These are phyloP conservation scores for Lipotes vexillifer DNA, from an alignment of 2,113 vertebrate genomes.

Conservation along the genomic window DNA sequence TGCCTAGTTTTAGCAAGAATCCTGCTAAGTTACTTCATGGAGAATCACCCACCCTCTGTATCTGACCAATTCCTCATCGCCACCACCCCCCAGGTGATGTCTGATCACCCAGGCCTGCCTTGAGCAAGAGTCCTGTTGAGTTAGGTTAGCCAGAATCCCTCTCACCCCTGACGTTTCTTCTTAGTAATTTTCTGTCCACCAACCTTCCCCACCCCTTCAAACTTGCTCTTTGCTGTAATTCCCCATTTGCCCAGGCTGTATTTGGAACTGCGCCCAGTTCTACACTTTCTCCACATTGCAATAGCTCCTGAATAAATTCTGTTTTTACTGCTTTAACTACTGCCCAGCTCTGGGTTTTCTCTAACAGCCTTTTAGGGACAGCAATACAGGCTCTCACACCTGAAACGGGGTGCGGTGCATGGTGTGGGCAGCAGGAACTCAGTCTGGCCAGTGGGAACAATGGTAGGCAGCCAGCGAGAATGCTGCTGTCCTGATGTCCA, in stretches of 20 bases:
- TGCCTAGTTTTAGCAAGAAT: background rate
- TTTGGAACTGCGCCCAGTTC: too few species aligned
- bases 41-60: rapidly evolving
- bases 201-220: background rate
- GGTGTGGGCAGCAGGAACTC: too few species aligned
- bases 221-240: background rate
- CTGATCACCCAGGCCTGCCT: background rate
- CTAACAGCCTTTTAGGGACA: background rate
- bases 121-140: background rate
- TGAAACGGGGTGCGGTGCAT: rapidly evolving
- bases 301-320: too few species aligned
- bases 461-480: too few species aligned
- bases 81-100: background rate
- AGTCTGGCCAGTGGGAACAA: too few species aligned
- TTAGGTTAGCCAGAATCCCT: background rate
- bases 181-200: background rate
- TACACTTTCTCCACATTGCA: background rate
- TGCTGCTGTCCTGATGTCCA: background rate
- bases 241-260: background rate
- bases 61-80: background rate
- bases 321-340: too few species aligned
- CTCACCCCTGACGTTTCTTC: too few species aligned
- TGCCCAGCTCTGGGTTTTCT: background rate
- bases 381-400: background rate
- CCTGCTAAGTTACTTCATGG: background rate